Base-by-base conservation (phyloP, 2,113 vertebrate species). In the Hippolais icterina region DNA sequence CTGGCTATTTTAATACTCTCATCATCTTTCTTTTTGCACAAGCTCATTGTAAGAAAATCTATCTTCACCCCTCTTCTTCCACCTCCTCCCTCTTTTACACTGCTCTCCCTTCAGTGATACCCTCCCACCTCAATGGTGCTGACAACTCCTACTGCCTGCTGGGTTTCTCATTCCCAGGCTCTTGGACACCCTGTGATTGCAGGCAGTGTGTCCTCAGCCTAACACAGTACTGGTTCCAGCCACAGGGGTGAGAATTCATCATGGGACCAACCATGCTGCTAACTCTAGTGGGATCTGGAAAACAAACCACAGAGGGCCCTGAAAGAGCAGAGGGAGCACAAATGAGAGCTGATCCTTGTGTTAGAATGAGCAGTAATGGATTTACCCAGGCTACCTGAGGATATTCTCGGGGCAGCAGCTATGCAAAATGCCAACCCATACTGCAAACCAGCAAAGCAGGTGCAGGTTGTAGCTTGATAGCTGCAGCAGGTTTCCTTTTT, bases 231-330 rank as follows among this genome's bases (percentile, higher is more conserved):
- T 47, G 19, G 59, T 50, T 78, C 64, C 61, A 52, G 23, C 22
- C 61, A 29, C 1, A 1, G 25, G 28, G 31, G 44, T 39, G 13
- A 50, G 31, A n/a, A 68, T 71, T 81, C 28, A 74, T 12, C 44
- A 68, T 0, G 0, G 78, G 37, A 86, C 61, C 5, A 3, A 27
- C 18, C 12, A 25, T 5, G 15, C 33, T 6, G 2, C 52, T 68
- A 77, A 61, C 31, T 71, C 37, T 53, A 87, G 61, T 6, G 2
- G 14, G 49, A 68, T n/a, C 29, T 72, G 37, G 46, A 70, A 72
- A 5, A 89, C 20, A 79, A 89, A 87, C 69, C 49, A 77, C 39
- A 91, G 33, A 86, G 21, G 52, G 16, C 61, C 63, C 78, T 1
- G 1, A 65, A 87, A 87, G 54, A 85, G 66, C 46, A 72, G 63